Base-by-base conservation (phyloP, 2,797 vertebrate species). In the Danio kyathit region DNA sequence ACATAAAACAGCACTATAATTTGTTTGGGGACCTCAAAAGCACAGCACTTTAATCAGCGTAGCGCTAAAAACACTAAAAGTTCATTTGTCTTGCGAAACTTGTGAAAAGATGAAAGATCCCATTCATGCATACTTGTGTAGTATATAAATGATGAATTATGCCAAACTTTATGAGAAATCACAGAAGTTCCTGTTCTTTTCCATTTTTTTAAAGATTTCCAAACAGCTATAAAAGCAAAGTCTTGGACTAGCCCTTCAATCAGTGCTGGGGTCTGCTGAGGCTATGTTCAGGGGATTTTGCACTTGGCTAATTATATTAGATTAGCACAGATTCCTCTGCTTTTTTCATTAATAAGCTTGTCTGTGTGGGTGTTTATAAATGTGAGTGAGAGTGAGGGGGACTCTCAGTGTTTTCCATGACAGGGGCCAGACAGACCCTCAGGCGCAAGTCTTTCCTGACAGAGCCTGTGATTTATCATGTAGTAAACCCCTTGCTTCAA, bases 401-500 rank as follows among this genome's bases (percentile, higher is more conserved):
- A 12, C 59, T 74, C 38, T 48, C 46, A 84, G 51, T 86, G 79
- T 86, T 90, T 89, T 87, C 70, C 83, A 85, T 74, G 79, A 83
- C 66, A 61, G 80, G 46, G 48, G 77, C 83, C 64, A 79, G 71
- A 57, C 60, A n/a, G 71, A 75, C 76, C 63, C 67, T 60, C 14
- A 52, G 76, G 76, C 70, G 43, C 48, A 40, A 65, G 82, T 90
- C 77, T 67, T 11, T 78, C 60, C 71, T 81, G 59, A 74, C 82
- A 86, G 82, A 0, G 52, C 64, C 88, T 90, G 88, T 84, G 87
- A 92, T 91, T 89, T 88, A 90, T 92, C 90, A 89, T 86, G 38
- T 80, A 81, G 76, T 82, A 82, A 63, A 54, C 72, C 78, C 84
- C 52, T 73, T 66, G 73, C 83, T 80, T 84, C 19, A 4, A 61